phyloP scores from a whole-genome alignment of 2,888 invertebrate species.

The Andrena praecox region DNA sequence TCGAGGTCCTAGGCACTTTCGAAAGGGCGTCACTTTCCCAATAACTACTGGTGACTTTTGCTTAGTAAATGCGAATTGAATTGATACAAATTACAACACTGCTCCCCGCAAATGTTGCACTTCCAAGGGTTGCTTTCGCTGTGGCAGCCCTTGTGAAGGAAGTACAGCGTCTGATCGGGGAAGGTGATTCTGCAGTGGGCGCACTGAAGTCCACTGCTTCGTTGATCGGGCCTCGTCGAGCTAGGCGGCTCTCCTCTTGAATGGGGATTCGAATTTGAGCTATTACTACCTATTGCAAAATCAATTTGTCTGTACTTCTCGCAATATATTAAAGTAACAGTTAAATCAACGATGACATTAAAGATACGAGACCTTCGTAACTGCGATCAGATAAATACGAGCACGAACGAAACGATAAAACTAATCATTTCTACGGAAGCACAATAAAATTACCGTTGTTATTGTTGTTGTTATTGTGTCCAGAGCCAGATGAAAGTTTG shows the following conservation, averaged over 20 bases:
- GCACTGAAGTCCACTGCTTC: constrained; percentile 90
- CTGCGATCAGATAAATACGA: background rate
- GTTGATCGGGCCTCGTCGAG: constrained; percentile 89
- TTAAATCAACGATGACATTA: background rate
- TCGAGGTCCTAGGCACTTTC: constrained; percentile 32
- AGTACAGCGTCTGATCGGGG: constrained; percentile 97
- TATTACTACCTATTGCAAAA: constrained; percentile 66
- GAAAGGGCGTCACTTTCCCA: constrained; percentile 29
- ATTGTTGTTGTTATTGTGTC: constrained; percentile 73
- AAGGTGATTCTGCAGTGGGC: constrained; percentile 96
- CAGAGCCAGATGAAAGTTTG: constrained; percentile 88
- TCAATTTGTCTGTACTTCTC: constrained; percentile 22
- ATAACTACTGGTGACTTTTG: constrained; percentile 92
- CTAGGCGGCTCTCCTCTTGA: constrained; percentile 87
- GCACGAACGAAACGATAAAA: background rate
- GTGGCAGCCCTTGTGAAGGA: constrained; percentile 99
- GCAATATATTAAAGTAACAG: background rate
- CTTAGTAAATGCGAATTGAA: constrained; percentile 98
- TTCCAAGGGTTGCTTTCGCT: constrained; percentile 98
- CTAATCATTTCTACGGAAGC: background rate
- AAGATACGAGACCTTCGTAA: background rate
- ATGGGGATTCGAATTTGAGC: constrained; percentile 82
- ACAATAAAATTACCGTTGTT: constrained; percentile 51
- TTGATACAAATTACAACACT: constrained; percentile 97
- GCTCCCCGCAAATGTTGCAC: constrained; percentile 98